Percentiles rank a stretch among this genome's conserved stretches.
These are phyloP conservation scores for Bilobella aurantiaca DNA, from an alignment of 1,140 invertebrate species.

Conservation along the genomic window DNA sequence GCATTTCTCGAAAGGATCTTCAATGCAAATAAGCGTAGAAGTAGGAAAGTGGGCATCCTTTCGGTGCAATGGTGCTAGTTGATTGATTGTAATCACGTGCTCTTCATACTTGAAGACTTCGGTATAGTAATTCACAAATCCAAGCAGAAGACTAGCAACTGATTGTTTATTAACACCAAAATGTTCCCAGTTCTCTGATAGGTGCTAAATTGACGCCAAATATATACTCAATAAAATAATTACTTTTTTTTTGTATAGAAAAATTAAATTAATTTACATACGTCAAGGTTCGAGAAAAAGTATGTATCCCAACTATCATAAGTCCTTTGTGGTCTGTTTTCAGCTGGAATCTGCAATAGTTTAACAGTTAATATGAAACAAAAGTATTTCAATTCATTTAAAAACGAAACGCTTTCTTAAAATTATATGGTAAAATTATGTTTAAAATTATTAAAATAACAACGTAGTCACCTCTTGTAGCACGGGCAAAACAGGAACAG, in stretches of 20 bases:
- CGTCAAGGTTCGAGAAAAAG: too few species aligned
- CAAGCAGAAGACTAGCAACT: constrained; percentile 48
- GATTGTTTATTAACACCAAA: constrained; percentile 44
- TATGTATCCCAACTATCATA: constrained; percentile 46
- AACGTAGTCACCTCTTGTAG: constrained; percentile 48
- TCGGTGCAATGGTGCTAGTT: constrained; percentile 42
- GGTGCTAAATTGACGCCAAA: too few species aligned
- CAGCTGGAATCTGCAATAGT: constrained; percentile 20
- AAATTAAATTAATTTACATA: constrained; percentile 34
- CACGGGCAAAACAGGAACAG: constrained; percentile 51
- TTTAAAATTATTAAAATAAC: too few species aligned
- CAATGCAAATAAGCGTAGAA: constrained; percentile 47
- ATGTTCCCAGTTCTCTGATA: constrained; percentile 38
- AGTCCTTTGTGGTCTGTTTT: constrained; percentile 30
- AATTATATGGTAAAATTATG: too few species aligned
- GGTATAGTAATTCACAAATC: constrained; percentile 48
- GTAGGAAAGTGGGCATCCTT: constrained; percentile 52
- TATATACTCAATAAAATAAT: too few species aligned
- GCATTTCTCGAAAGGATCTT: constrained; percentile 53
- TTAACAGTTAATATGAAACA: too few species aligned
- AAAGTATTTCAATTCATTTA: too few species aligned
- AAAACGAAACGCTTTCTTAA: too few species aligned
- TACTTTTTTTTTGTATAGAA: neutral
- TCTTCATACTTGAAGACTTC: constrained; percentile 49
- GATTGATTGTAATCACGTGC: constrained; percentile 48